phyloP scores from a whole-genome alignment of 2,113 vertebrate species.

The Oenanthe melanoleuca region DNA sequence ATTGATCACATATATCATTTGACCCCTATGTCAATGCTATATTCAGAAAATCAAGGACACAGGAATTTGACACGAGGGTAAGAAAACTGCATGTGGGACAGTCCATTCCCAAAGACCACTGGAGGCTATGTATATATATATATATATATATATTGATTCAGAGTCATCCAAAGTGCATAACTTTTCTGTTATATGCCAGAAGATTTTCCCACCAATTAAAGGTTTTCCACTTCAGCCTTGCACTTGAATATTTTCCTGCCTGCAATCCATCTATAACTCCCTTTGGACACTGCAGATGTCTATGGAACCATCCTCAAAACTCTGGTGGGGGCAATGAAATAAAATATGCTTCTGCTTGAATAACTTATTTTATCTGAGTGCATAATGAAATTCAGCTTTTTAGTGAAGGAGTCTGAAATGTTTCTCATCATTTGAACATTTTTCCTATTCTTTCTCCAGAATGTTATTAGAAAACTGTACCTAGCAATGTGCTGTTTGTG shows the following conservation, averaged over 20 bases:
- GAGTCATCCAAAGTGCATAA: background rate
- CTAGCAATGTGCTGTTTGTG: background rate
- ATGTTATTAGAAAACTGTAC: background rate
- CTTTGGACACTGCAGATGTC: background rate
- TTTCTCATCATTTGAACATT: background rate
- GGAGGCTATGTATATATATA: no score
- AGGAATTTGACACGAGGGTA: background rate
- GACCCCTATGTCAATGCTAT: background rate
- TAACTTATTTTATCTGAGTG: background rate
- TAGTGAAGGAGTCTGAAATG: background rate
- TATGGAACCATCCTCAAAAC: background rate
- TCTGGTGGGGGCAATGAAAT: background rate
- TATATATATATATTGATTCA: background rate
- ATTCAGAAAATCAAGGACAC: background rate
- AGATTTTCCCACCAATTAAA: background rate
- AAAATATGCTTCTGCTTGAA: background rate
- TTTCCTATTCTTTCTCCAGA: background rate
- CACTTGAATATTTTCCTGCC: background rate
- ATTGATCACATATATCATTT: background rate
- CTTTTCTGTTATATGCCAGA: background rate
- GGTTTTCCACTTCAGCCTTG: background rate
- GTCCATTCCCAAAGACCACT: background rate
- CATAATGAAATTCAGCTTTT: background rate
- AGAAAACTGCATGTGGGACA: background rate
- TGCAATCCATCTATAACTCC: fast-evolving